Evolutionary conservation across 2,113 vertebrate species (phyloP), one percentile per base, ranked within the genome.

Genomic region (Psephotus haematonotus): DNA sequence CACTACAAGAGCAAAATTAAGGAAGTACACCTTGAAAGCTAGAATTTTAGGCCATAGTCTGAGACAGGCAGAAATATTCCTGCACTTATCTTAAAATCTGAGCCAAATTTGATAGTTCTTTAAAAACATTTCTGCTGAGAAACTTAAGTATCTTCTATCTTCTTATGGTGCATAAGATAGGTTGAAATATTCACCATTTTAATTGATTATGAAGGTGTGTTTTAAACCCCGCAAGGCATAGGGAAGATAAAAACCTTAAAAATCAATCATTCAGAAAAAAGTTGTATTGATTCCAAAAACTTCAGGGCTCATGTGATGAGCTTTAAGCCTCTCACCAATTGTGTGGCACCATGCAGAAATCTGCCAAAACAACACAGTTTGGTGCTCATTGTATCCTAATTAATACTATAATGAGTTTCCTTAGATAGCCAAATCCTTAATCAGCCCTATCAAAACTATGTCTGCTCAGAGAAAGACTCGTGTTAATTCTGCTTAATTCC

Each of bases 401-500:
- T 98, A 98, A 98, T 98, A 97, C 97, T 96, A 94, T 98, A 98
- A 98, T 98, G 98, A 98, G 98, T 96, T 98, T 98, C 97, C 97
- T 98, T 95, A 96, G 98, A 98, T 98, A 97, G 97, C 97, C 97
- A 97, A 97, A 98, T 98, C 97, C 98, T 98, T 98, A 98, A 98
- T 98, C 98, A 98, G 96, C 95, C 97, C 98, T 98, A 98, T 98
- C 98, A 98, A 98, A 97, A 97, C 96, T 97, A 95, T 97, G 97
- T 98, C 98, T 98, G 97, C 93, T 98, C 97, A 97, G 93, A 97
- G 97, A 98, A 98, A 98, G 97, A 92, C 94, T 97, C 69, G 2
- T 97, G 96, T 98, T 99, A 98, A 98, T 98, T 98, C 98, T 98
- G 97, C 97, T 98, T 98, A 98, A 98, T 98, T 98, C 98, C 98